Conservation (phyloP, 2,888 invertebrate genomes). For the Mimachlamys varia region DNA sequence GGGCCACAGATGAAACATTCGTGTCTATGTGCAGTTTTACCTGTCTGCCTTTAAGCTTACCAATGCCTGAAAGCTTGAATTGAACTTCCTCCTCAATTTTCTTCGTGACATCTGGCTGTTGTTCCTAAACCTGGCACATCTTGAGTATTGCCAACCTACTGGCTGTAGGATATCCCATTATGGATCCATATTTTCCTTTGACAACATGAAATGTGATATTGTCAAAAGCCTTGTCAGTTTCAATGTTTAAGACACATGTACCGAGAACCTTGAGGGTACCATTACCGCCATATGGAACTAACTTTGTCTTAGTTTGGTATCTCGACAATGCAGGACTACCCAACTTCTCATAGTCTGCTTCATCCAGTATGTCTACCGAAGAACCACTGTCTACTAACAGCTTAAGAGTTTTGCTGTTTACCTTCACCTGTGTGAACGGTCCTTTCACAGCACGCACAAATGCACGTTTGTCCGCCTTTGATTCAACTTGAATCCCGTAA, state of each 20-base stretch:
- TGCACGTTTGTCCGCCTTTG: not conserved
- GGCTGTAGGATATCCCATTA: slow-evolving; percentile 53
- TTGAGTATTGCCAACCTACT: too few relatives aligned
- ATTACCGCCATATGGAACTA: slow-evolving; percentile 52
- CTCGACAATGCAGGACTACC: slow-evolving; percentile 41
- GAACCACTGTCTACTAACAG: slow-evolving; percentile 53
- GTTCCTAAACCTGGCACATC: too few relatives aligned
- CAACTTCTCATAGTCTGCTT: slow-evolving; percentile 47
- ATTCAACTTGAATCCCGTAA: not conserved
- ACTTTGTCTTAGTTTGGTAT: slow-evolving; percentile 40
- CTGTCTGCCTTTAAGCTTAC: slow-evolving; percentile 48
- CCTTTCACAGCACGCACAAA: too few relatives aligned
- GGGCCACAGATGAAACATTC: slow-evolving; percentile 53
- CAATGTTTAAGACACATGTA: slow-evolving; percentile 9
- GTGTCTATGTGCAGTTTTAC: slow-evolving; percentile 57
- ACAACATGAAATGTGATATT: slow-evolving; percentile 52
- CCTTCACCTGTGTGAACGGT: too few relatives aligned
- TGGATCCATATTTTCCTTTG: slow-evolving; percentile 48
- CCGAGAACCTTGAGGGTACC: not conserved
- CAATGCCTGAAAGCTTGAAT: slow-evolving; percentile 54
- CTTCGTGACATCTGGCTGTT: slow-evolving; percentile 32
- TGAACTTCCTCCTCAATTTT: slow-evolving; percentile 14
- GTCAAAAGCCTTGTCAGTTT: slow-evolving; percentile 44
- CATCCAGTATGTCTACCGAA: slow-evolving; percentile 57
- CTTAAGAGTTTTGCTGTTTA: too few relatives aligned